Conservation (phyloP, 2,113 vertebrate genomes). For the Ceyx melanurus region DNA sequence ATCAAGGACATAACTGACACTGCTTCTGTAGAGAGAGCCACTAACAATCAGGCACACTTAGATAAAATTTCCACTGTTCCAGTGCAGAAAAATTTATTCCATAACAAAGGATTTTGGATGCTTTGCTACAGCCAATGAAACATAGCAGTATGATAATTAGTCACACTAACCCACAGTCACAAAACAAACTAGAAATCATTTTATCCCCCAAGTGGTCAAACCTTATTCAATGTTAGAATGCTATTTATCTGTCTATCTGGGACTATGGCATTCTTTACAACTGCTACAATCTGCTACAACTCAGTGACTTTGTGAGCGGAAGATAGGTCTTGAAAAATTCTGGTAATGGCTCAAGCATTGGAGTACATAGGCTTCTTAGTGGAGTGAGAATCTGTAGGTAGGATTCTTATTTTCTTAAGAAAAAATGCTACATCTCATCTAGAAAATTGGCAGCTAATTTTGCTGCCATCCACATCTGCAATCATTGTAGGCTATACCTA, state of each 20-base stretch:
- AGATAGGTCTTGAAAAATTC: conserved; percentile 29
- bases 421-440: neutral
- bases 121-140: neutral
- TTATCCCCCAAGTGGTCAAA: conserved; percentile 6
- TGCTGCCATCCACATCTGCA: neutral
- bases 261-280: neutral
- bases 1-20: neutral
- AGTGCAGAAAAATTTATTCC: conserved; percentile 10
- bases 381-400: neutral
- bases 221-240: neutral
- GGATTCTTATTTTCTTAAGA: neutral
- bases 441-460: conserved; percentile 29
- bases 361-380: neutral
- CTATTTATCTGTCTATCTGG: conserved; percentile 5
- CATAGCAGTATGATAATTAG: neutral
- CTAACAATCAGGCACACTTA: neutral
- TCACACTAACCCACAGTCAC: neutral
- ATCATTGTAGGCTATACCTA: neutral
- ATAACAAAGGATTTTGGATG: neutral
- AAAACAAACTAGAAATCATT: conserved; percentile 32
- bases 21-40: neutral
- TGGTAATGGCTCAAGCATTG: neutral
- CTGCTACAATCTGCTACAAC: neutral
- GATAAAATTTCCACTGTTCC: conserved; percentile 16
- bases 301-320: conserved; percentile 17